A percentile compares a stretch with the other conserved stretches of the same genome.
These are phyloP conservation scores for Anagyrus pseudococci DNA, from an alignment of 2,888 invertebrate species.

Conservation along the genomic window DNA sequence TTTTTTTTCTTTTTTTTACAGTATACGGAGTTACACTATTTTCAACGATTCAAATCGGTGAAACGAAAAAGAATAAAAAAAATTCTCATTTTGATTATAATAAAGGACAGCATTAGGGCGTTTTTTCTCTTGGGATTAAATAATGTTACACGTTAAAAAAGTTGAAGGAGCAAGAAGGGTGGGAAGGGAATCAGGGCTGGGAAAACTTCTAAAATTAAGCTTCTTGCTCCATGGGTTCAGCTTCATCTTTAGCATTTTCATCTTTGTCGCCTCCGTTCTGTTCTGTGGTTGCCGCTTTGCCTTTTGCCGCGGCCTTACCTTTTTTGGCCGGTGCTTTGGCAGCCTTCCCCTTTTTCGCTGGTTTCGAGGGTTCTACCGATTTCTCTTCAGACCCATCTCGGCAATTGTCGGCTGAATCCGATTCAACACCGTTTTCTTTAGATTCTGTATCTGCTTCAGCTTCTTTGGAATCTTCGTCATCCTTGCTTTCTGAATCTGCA, in stretches of 20 bases:
- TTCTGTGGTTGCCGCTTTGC: conserved; percentile 18
- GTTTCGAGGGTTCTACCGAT: conserved; percentile 16
- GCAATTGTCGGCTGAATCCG: conserved; percentile 29
- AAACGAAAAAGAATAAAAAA: conserved; percentile 34
- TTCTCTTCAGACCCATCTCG: conserved; percentile 20
- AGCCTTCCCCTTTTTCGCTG: conserved; percentile 21
- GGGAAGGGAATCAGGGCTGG: conserved; percentile 18
- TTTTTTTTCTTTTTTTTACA: conserved; percentile 22
- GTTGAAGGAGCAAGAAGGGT: no score
- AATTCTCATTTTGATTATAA: conserved; percentile 27
- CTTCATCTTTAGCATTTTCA: conserved; percentile 19
- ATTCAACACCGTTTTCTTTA: conserved; percentile 34
- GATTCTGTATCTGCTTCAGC: conserved; percentile 23
- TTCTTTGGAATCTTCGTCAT: no score
- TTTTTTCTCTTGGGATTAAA: conserved; percentile 32
- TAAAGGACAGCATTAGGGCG: conserved; percentile 28
- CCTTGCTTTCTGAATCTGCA: conserved; percentile 14
- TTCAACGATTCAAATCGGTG: conserved; percentile 19
- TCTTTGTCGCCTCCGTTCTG: conserved; percentile 34
- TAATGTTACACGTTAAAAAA: conserved; percentile 33
- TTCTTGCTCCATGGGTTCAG: conserved; percentile 18
- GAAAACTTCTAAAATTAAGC: conserved; percentile 35
- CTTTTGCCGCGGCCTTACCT: conserved; percentile 29
- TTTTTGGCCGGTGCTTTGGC: conserved; percentile 34
- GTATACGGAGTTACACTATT: conserved; percentile 21